Evolutionary conservation across 23 tunicate genomes (phyloP).

Genomic region (Phallusia fumigata): DNA sequence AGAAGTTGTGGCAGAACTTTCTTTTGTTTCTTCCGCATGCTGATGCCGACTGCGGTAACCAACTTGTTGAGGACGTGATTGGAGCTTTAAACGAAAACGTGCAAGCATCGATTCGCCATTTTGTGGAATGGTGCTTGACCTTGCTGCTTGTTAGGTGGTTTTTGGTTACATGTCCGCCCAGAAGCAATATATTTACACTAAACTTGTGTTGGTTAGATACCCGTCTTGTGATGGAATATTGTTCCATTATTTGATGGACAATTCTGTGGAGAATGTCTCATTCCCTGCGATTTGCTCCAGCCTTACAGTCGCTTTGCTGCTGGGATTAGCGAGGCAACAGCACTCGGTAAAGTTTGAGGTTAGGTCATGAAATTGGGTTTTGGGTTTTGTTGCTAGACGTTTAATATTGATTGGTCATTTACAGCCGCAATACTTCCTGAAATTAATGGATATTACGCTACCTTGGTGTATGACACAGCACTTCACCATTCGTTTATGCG

Average conservation of each 20-base stretch:
- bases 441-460: conserved; percentile 27
- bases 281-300: conserved; percentile 6
- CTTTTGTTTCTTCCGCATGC: conserved; percentile 28
- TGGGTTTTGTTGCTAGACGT: too few relatives aligned
- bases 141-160: conserved; percentile 38
- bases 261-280: not conserved
- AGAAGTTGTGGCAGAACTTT: conserved; percentile 53
- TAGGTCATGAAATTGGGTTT: not conserved
- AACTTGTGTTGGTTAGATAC: not conserved
- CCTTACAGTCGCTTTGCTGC: conserved; percentile 3
- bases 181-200: too few relatives aligned
- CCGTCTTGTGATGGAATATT: not conserved
- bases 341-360: not conserved
- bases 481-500: conserved; percentile 70
- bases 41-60: not conserved
- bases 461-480: conserved; percentile 98
- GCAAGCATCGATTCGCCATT: conserved; percentile 61
- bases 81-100: conserved; percentile 18
- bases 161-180: not conserved
- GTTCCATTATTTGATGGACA: not conserved
- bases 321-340: not conserved
- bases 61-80: not conserved
- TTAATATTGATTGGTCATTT: not conserved
- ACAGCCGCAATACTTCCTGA: conserved; percentile 42
- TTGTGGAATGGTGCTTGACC: conserved; percentile 59